Base-by-base conservation (phyloP, 2,888 invertebrate species). In the Microdon myrmicae region DNA sequence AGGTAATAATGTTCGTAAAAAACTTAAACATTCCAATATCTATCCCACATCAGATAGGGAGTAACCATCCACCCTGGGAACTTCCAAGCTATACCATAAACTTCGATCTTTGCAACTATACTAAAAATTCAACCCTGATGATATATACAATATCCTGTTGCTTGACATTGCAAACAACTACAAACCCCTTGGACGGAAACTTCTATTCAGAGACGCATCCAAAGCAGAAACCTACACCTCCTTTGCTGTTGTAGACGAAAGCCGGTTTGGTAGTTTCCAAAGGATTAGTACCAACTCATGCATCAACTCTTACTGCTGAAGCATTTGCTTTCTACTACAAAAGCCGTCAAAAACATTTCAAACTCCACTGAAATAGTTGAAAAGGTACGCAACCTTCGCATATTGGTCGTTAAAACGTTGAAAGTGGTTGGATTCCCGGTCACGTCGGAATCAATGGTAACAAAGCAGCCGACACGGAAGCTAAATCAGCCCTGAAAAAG, bases 201-300 rank as follows among this genome's bases (percentile, higher is more conserved):
- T 31, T n/a, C n/a, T 39, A n/a, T 39, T 20, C 17, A 39, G 38
- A 3, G 39, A 23, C 16, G 39, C 10, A 4, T 49, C 39, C 5
- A 23, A 23, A 23, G 9, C 23, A 23, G 23, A 4, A 23, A 9
- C 8, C 23, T 8, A 9, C 8, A 23, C 23, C 9, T 23, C 23
- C 9, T 23, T n/a, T n/a, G n/a, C n/a, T n/a, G n/a, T n/a, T n/a
- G n/a, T n/a, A n/a, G n/a, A n/a, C n/a, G n/a, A n/a, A n/a, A n/a
- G n/a, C n/a, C 13, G 22, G 35, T 9, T 22, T 4, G 10, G 35
- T 20, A 5, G n/a, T 19, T 22, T 35, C 35, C 9, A 35, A 35
- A 19, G 12, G 35, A n/a, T 22, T 35, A n/a, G 20, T 22, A 8
- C 7, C 20, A 9, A 3, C 13, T 9, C 13, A 12, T n/a, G 13